A percentile compares a stretch with the other conserved stretches of the same genome.
Evolutionary conservation across 2,888 invertebrate species (phyloP).

Genomic region (Nebria brevicollis): DNA sequence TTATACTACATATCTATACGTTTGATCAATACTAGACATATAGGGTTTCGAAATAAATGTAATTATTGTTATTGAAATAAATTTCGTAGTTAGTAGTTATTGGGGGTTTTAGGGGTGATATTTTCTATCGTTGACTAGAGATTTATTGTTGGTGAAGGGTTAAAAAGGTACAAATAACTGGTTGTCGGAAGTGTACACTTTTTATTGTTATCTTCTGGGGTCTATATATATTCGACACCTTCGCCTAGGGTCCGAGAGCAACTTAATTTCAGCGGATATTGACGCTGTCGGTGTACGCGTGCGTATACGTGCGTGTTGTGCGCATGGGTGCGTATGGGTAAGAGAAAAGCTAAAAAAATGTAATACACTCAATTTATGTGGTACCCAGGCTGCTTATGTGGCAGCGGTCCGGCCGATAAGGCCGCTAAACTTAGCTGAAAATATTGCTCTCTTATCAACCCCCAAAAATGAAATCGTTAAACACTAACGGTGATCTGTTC

Average conservation of each 20-base stretch:
- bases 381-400: conserved; percentile 3
- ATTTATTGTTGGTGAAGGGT: not conserved
- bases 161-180: too few relatives aligned
- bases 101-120: too few relatives aligned
- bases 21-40: too few relatives aligned
- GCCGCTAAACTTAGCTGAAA: conserved; percentile 14
- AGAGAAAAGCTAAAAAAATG: not conserved
- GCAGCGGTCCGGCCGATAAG: conserved; percentile 5
- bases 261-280: conserved; percentile 34
- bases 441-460: conserved; percentile 19
- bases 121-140: too few relatives aligned
- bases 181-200: too few relatives aligned
- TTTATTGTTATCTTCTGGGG: too few relatives aligned
- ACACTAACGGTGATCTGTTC: not conserved
- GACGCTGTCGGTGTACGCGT: conserved; percentile 10
- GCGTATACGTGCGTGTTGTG: not conserved
- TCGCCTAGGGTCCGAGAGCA: not conserved
- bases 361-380: conserved; percentile 29
- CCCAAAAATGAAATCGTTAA: conserved; percentile 22
- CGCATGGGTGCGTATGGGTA: not conserved
- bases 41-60: too few relatives aligned
- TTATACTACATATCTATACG: too few relatives aligned
- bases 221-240: too few relatives aligned
- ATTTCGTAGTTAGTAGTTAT: too few relatives aligned
- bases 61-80: too few relatives aligned